These are phyloP conservation scores for Tiliqua scincoides DNA, from an alignment of 2,113 vertebrate genomes.

Conservation along the genomic window DNA sequence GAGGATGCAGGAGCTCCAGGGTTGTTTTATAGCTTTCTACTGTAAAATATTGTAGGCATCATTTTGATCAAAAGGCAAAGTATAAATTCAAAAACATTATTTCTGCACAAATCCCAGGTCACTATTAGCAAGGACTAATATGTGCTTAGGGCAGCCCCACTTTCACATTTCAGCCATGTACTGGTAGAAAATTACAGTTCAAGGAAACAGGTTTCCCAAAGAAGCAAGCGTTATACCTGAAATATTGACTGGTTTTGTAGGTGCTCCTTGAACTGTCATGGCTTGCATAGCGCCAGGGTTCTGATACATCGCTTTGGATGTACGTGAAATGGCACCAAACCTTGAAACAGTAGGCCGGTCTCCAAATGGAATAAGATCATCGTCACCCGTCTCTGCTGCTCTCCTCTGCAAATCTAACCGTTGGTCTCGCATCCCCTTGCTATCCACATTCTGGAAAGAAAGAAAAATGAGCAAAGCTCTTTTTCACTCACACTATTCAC, in stretches of 20 bases:
- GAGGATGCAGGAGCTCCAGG: no score
- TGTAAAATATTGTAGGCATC: no score
- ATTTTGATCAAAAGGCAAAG: no score
- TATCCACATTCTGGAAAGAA: conserved; percentile 86
- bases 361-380: conserved; percentile 97
- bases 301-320: conserved; percentile 94
- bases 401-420: conserved; percentile 89
- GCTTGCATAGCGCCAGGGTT: conserved; percentile 89
- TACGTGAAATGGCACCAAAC: conserved; percentile 96
- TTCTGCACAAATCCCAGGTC: no score
- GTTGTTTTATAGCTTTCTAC: no score
- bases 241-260: conserved; percentile 88
- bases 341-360: conserved; percentile 95
- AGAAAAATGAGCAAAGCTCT: not conserved
- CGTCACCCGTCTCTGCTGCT: conserved; percentile 89
- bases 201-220: not conserved
- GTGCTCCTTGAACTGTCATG: conserved; percentile 86
- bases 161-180: not conserved
- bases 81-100: no score
- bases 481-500: not conserved
- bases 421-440: conserved; percentile 88
- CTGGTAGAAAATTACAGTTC: not conserved
- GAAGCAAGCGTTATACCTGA: conserved; percentile 71
- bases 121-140: not conserved
- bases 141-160: not conserved